Conservation (phyloP, 2,888 invertebrate species). For the Sinhomidia bicolor region DNA sequence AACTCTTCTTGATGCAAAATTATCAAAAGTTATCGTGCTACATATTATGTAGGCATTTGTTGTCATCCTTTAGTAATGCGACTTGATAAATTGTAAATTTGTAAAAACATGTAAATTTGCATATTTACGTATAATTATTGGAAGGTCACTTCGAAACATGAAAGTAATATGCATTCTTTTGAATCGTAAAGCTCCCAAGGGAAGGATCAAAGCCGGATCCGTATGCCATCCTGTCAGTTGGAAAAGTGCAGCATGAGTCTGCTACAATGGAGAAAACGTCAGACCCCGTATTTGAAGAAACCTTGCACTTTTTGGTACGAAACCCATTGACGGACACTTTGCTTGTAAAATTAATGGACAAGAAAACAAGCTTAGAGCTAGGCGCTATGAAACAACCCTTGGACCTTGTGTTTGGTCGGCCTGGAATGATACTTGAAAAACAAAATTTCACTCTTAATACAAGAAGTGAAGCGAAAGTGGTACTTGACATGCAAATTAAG, state of each 20-base stretch:
- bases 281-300: conserved; percentile 97
- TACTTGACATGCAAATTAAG: conserved; percentile 77
- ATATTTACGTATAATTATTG: too few relatives aligned
- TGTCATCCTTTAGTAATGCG: too few relatives aligned
- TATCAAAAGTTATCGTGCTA: too few relatives aligned
- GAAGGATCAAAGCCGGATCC: conserved; percentile 79
- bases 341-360: conserved; percentile 87
- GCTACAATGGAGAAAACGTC: conserved; percentile 82
- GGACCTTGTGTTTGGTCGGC: conserved; percentile 78
- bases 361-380: conserved; percentile 77
- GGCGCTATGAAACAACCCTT: conserved; percentile 79
- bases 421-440: conserved; percentile 79
- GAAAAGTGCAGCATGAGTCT: conserved; percentile 78
- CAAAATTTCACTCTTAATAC: conserved; percentile 78
- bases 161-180: not conserved
- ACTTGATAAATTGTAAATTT: too few relatives aligned
- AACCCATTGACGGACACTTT: conserved; percentile 95
- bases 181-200: conserved; percentile 47
- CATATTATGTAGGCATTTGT: too few relatives aligned
- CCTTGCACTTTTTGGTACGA: conserved; percentile 94
- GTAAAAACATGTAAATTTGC: too few relatives aligned
- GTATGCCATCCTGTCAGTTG: conserved; percentile 79
- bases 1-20: too few relatives aligned
- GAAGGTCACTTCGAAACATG: too few relatives aligned
- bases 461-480: conserved; percentile 78